Base-by-base conservation (phyloP, 2,113 vertebrate genomes). In the Lamprologus callipterus region DNA sequence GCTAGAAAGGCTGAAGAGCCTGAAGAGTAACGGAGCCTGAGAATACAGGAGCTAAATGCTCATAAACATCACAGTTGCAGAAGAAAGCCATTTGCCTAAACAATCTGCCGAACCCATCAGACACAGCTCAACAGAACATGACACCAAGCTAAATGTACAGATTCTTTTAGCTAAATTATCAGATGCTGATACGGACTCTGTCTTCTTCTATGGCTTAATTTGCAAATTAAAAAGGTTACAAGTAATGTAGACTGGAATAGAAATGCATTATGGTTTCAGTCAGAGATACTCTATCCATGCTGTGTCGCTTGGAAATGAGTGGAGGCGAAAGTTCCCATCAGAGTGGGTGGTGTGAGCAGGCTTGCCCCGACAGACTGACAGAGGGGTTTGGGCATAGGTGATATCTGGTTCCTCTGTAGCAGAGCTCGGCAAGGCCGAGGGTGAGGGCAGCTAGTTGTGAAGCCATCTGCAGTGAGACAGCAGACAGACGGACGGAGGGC, bases 381-480 rank as follows among this genome's bases (percentile, higher is more conserved):
- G 91, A 85, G 92, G 26, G 85, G 83, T 89, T 91, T 82, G 91
- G 93, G 81, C 70, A 60, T 21, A 92, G 87, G 87, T 88, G 94
- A 91, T 86, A 91, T 90, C 85, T 92, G 93, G 79, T 88, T 93
- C 90, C 88, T 93, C 70, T 12, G 84, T n/a, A n/a, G 45, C 2
- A 33, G 73, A 78, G 45, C 45, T 31, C 42, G 1, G 45, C 63
- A 28, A 86, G 82, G 84, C 82, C 35, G 92, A 89, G 89, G 89
- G 94, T 82, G 94, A 92, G 91, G 92, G 93, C 89, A 91, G 89
- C 89, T 82, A 92, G 81, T 94, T 92, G 92, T 89, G 93, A 95
- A 95, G 94, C 96, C 96, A 96, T 96, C 96, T 96, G 96, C 93
- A 92, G 92, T 92, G 95, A 95, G 92, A 95, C 92, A 84, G 93